Evolutionary conservation across 1,140 invertebrate genomes (phyloP), one percentile per base, ranked within the genome.

Genomic region (Heliconius nattereri): DNA sequence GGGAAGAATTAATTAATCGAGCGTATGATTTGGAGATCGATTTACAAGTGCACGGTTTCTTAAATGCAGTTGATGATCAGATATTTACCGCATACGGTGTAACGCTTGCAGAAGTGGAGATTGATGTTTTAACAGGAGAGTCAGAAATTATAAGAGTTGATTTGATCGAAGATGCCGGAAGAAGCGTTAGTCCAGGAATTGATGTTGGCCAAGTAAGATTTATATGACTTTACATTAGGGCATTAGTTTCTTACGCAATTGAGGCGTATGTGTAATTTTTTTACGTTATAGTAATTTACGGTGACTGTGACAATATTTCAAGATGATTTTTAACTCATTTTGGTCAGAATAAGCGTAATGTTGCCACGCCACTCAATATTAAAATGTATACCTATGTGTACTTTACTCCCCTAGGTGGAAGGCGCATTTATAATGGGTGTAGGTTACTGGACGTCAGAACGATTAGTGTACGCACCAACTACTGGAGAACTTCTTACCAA

Each of bases 391-490:
- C 16, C 19, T 7, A 11, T 71, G 2, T 37, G 9, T 37, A 0
- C 37, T 37, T 71, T 71, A 20, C 20, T 71, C 9, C 11, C 70
- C 13, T 32, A 89, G 87, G 85, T 94, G 0, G 97, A 98, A 95
- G 98, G 97, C n/a, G 97, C 97, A 7, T 97, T 97, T 87, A 95
- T 98, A 7, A 98, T 98, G 98, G 98, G 97, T 7, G 83, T 97
- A 19, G 98, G 98, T 23, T 97, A 97, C 85, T 98, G 96, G 95
- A 96, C 96, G 1, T 94, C 89, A 7, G 98, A 98, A 90, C 94
- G 97, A 79, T 89, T 97, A 45, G 94, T 96, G 1, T 96, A 95
- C 81, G 95, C 97, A 86, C 90, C 94, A 9, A 85, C 95, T 52
- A 96, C 96, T 35, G 97, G 97, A 54, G 91, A 95, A 81, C 91